A percentile compares a stretch with the other conserved stretches of the same genome.
These are phyloP conservation scores for Capreolus pygargus DNA, from an alignment of 2,113 vertebrate species.

Conservation along the genomic window DNA sequence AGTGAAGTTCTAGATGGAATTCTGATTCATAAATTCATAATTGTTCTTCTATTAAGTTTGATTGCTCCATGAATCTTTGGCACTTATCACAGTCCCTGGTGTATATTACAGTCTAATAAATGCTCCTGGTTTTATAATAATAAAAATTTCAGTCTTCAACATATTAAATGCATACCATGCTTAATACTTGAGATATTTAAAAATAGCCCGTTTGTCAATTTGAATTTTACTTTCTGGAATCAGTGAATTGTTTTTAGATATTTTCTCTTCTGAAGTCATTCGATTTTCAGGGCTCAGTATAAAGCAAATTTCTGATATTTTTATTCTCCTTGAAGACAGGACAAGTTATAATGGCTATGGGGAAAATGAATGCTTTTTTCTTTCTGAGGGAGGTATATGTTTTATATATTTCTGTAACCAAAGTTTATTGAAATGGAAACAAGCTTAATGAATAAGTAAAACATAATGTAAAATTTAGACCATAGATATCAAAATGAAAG, in stretches of 20 bases:
- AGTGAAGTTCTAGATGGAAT: not conserved
- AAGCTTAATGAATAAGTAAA: slow-evolving; percentile 63
- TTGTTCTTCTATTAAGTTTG: not conserved
- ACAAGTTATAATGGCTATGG: not conserved
- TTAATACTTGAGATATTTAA: not conserved
- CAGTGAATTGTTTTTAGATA: not conserved
- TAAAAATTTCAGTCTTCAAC: not conserved
- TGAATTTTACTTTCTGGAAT: not conserved
- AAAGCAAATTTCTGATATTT: slow-evolving; percentile 51
- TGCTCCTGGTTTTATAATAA: not conserved
- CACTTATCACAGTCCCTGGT: not conserved
- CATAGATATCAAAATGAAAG: slow-evolving; percentile 30
- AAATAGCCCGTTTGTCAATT: not conserved
- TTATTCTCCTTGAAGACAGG: not conserved
- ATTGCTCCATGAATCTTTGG: not conserved
- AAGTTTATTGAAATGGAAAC: slow-evolving; percentile 42
- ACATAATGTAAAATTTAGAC: slow-evolving; percentile 52
- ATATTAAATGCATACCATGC: not conserved
- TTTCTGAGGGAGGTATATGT: not conserved
- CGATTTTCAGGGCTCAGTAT: not conserved
- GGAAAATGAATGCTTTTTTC: not conserved
- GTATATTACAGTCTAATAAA: not conserved
- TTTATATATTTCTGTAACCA: slow-evolving; percentile 45
- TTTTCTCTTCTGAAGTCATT: slow-evolving; percentile 22
- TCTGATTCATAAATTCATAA: slow-evolving; percentile 21